These are phyloP conservation scores for Drosophila mulleri DNA, from an alignment of 2,888 invertebrate species.

Conservation along the genomic window DNA sequence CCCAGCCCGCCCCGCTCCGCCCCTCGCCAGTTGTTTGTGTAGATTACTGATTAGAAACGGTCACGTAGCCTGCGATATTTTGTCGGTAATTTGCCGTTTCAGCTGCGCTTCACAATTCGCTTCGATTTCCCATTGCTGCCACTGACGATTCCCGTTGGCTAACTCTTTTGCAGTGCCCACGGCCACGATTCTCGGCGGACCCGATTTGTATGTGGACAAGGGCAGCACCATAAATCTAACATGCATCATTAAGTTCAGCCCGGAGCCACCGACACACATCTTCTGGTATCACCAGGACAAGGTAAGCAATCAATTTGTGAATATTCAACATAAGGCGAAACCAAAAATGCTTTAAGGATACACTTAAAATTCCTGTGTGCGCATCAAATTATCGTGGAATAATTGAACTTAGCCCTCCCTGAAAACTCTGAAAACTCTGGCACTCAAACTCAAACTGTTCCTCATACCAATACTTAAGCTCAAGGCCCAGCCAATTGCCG, in stretches of 20 bases:
- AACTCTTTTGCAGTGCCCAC: constrained; percentile 88
- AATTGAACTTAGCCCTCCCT: constrained; percentile 67
- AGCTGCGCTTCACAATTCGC: constrained; percentile 1
- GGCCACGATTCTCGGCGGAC: constrained; percentile 92
- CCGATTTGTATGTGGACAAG: constrained; percentile 92
- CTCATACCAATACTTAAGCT: constrained; percentile 24
- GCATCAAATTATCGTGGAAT: constrained; percentile 72
- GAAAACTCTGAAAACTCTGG: constrained; percentile 1
- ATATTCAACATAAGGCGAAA: constrained; percentile 17
- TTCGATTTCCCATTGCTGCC: neutral
- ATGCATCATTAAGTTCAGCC: constrained; percentile 91
- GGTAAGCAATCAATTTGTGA: constrained; percentile 87
- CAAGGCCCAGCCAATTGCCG: constrained; percentile 66
- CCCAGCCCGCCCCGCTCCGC: too few species aligned
- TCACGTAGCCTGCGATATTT: constrained; percentile 36
- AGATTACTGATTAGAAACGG: constrained; percentile 29
- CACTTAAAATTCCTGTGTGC: constrained; percentile 43
- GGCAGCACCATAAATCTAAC: constrained; percentile 94
- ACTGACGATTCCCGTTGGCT: constrained; percentile 24
- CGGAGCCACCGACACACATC: constrained; percentile 96
- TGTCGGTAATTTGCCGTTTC: constrained; percentile 33
- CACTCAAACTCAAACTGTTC: constrained; percentile 33
- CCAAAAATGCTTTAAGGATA: constrained; percentile 2
- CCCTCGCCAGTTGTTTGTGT: constrained; percentile 4
- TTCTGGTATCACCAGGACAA: constrained; percentile 98